A percentile compares a stretch with the other conserved stretches of the same genome.
phyloP scores from a whole-genome alignment of 1,140 invertebrate species.

The Tetragonula clypearis region DNA sequence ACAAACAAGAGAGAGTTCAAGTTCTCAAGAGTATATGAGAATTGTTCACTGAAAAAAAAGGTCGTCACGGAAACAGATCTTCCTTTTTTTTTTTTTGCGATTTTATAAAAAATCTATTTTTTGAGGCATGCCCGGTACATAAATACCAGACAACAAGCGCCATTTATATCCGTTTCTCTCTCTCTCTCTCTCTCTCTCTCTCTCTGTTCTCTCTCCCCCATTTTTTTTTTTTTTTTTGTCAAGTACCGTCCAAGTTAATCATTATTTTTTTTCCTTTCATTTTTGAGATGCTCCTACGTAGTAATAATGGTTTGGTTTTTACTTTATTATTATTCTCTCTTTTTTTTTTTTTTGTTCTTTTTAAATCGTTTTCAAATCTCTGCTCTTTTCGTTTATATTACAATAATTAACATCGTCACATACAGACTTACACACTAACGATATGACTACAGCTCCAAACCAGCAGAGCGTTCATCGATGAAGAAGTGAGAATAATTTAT shows the following conservation, averaged over 20 bases:
- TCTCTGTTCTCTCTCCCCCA: no score
- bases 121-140: slow-evolving; percentile 73
- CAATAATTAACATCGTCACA: slow-evolving; percentile 81
- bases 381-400: slow-evolving; percentile 71
- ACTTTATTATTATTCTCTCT: slow-evolving; percentile 27
- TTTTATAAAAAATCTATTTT: slow-evolving; percentile 79
- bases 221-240: slow-evolving; percentile 20
- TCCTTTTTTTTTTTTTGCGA: slow-evolving; percentile 35
- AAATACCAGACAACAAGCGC: slow-evolving; percentile 71
- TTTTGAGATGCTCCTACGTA: slow-evolving; percentile 76
- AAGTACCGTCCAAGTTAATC: slow-evolving; percentile 27
- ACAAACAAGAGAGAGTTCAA: slow-evolving; percentile 60
- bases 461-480: slow-evolving; percentile 80
- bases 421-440: slow-evolving; percentile 80
- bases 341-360: background rate
- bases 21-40: slow-evolving; percentile 59
- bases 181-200: background rate
- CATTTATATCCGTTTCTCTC: slow-evolving; percentile 33
- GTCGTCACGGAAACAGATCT: slow-evolving; percentile 69
- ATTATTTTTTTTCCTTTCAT: background rate
- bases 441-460: slow-evolving; percentile 81
- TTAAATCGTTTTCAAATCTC: no score
- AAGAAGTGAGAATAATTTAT: slow-evolving; percentile 74
- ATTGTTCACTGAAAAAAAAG: slow-evolving; percentile 71
- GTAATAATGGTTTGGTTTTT: slow-evolving; percentile 65